phyloP scores from a whole-genome alignment of 2,797 vertebrate species.

The Cichlasoma orientale region DNA sequence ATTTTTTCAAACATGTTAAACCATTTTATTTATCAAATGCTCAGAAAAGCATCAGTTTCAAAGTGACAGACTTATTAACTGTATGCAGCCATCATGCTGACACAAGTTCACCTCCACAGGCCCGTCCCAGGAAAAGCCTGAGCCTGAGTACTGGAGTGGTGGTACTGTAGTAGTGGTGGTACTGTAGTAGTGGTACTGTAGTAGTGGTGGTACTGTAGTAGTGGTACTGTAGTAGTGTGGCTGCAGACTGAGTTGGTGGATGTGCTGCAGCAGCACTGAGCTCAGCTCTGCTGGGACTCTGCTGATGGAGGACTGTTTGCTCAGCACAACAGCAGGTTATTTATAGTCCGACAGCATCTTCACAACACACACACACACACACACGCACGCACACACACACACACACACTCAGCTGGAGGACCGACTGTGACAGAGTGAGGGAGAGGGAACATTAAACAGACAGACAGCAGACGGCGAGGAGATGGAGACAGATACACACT shows the following conservation, averaged over 20 bases:
- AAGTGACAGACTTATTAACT: too few relatives aligned
- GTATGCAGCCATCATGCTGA: too few relatives aligned
- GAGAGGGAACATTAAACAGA: background rate
- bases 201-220: background rate
- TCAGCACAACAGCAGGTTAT: constrained; percentile 63
- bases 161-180: background rate
- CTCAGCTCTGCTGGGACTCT: constrained; percentile 40
- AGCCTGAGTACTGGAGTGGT: background rate
- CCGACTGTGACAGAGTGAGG: background rate
- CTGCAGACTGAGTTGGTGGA: background rate
- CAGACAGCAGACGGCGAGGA: background rate
- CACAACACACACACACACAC: constrained; percentile 10
- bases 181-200: background rate
- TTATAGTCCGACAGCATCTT: constrained; percentile 54
- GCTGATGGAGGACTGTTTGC: constrained; percentile 53
- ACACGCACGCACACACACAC: background rate
- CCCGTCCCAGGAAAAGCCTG: background rate
- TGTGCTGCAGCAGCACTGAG: constrained; percentile 12
- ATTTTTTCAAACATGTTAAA: too few relatives aligned
- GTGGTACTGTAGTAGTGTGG: background rate
- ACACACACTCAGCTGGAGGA: background rate
- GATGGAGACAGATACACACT: background rate
- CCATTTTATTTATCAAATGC: too few relatives aligned
- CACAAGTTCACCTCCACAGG: too few relatives aligned
- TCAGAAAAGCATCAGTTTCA: too few relatives aligned